Percentiles rank a stretch among this genome's conserved stretches.
Conservation (phyloP, 2,113 vertebrate genomes). For the Prochilodus magdalenae region DNA sequence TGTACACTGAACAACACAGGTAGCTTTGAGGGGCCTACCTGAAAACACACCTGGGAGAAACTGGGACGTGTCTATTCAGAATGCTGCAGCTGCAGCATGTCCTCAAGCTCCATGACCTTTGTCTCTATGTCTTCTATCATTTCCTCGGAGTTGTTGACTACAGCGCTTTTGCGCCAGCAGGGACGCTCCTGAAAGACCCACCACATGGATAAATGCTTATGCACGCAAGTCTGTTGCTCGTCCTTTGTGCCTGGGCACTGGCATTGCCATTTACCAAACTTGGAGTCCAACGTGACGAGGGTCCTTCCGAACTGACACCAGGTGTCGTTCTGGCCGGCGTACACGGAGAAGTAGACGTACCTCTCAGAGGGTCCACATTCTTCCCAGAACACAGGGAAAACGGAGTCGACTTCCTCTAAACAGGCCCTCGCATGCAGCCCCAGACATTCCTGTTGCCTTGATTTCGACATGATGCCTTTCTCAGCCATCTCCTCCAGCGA, state of each 20-base stretch:
- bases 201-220: conserved; percentile 9
- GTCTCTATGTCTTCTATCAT: neutral
- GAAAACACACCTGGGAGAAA: no score
- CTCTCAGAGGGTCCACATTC: neutral
- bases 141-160: neutral
- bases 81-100: neutral
- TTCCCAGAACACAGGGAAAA: conserved; percentile 8
- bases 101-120: neutral
- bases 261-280: conserved; percentile 4
- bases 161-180: neutral
- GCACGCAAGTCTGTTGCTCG: neutral
- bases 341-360: conserved; percentile 1
- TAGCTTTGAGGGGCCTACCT: no score
- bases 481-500: conserved; percentile 3
- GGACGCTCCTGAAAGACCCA: neutral
- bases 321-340: neutral
- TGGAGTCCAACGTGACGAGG: neutral
- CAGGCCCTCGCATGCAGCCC: neutral
- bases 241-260: neutral
- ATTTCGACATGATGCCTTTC: conserved; percentile 7
- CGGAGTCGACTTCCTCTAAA: conserved; percentile 8
- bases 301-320: conserved; percentile 17
- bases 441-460: conserved; percentile 5
- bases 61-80: no score
- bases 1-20: no score